phyloP scores from a whole-genome alignment of 2,113 vertebrate genomes.

The Sylvilagus bachmani region DNA sequence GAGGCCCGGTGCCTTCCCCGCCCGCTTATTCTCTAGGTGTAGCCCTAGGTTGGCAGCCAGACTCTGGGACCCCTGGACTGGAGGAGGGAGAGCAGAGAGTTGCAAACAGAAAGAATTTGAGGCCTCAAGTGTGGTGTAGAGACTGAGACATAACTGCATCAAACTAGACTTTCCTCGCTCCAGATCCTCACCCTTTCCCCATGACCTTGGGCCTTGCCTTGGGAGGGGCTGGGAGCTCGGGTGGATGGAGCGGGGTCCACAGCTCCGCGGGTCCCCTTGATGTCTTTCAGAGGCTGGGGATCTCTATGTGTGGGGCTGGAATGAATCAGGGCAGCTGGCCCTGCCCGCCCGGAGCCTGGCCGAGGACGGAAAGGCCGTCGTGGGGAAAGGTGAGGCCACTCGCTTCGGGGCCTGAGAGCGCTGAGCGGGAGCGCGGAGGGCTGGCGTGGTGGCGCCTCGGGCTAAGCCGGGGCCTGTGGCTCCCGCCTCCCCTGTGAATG shows the following conservation, averaged over 20 bases:
- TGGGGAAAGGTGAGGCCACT: constrained; percentile 64
- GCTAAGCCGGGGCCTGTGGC: too few species aligned
- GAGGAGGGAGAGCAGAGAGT: not conserved
- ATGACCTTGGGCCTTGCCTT: not conserved
- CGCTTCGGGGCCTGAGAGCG: too few species aligned
- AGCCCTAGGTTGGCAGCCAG: not conserved
- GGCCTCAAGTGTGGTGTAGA: too few species aligned
- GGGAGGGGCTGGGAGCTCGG: too few species aligned
- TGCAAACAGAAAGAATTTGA: not conserved
- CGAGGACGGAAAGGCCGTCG: not conserved
- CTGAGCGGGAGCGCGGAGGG: too few species aligned
- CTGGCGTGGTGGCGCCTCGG: too few species aligned
- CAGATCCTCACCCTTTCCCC: too few species aligned
- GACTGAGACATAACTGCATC: not conserved
- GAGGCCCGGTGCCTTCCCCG: accelerated
- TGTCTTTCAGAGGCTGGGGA: constrained; percentile 91
- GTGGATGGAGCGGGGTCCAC: not conserved
- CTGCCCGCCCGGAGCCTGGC: constrained; percentile 90
- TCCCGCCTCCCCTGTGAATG: too few species aligned
- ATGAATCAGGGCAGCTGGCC: constrained; percentile 95
- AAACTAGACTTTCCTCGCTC: not conserved
- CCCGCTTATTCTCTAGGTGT: accelerated
- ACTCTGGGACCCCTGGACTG: not conserved
- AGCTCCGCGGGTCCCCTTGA: accelerated
- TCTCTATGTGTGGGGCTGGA: constrained; percentile 98